Conservation (phyloP, 2,113 vertebrate species). For the zebrafish (Danio rerio) region GRCz12tu NC_133196.1:3903501-3904000, state of each 20-base stretch:
- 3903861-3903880: slow-evolving; percentile 31
- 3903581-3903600: too few relatives aligned
- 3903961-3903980: slow-evolving; percentile 6
- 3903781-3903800: slow-evolving; percentile 25
- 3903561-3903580: too few relatives aligned
- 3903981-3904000: neutral
- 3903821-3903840: slow-evolving; percentile 55
- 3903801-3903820: slow-evolving; percentile 17
- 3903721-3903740: neutral
- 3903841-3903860: slow-evolving; percentile 56
- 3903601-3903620: neutral
- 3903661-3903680: too few relatives aligned
- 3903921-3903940: slow-evolving; percentile 62
- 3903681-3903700: too few relatives aligned
- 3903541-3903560: too few relatives aligned
- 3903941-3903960: neutral
- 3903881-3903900: slow-evolving; percentile 57
- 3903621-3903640: too few relatives aligned
- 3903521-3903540: too few relatives aligned
- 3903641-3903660: too few relatives aligned
- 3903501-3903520: too few relatives aligned
- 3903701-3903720: neutral
- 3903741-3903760: neutral
- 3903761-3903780: neutral
- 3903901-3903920: slow-evolving; percentile 60